Percentiles rank a stretch among this genome's conserved stretches.
These are phyloP conservation scores for Pseudomyrmex cubaensis DNA, from an alignment of 1,140 invertebrate genomes.

Conservation along the genomic window DNA sequence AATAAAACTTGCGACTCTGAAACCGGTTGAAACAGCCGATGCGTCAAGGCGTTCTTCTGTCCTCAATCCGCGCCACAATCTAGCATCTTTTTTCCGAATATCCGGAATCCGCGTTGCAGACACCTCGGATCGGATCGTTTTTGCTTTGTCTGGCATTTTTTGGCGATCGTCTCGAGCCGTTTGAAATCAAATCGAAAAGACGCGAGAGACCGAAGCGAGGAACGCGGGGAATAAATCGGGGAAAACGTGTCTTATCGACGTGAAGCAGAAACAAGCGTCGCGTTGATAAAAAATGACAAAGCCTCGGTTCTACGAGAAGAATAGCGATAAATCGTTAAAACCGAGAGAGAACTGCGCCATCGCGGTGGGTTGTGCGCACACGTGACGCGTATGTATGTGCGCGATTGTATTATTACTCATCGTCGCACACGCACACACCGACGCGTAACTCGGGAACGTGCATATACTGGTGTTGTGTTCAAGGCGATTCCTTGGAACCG, in stretches of 20 bases:
- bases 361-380: no score
- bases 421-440: not conserved
- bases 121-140: not conserved
- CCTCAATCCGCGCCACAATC: conserved; percentile 50
- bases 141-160: no score
- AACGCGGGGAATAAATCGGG: no score
- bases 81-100: conserved; percentile 24
- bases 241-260: no score
- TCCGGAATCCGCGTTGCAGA: conserved; percentile 17
- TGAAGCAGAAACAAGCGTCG: not conserved
- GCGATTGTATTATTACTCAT: conserved; percentile 32
- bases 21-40: conserved; percentile 57
- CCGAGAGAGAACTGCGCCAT: not conserved
- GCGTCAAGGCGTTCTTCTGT: conserved; percentile 63
- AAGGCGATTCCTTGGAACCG: conserved; percentile 11
- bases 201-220: no score
- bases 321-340: conserved; percentile 12
- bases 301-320: conserved; percentile 14
- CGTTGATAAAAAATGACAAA: conserved; percentile 13
- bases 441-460: not conserved
- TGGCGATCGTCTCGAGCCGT: no score
- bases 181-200: no score
- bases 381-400: no score
- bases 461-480: not conserved
- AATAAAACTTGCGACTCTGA: conserved; percentile 35